Base-by-base conservation (phyloP, 2,797 vertebrate genomes). In the Peromyscus nudipes region DNA sequence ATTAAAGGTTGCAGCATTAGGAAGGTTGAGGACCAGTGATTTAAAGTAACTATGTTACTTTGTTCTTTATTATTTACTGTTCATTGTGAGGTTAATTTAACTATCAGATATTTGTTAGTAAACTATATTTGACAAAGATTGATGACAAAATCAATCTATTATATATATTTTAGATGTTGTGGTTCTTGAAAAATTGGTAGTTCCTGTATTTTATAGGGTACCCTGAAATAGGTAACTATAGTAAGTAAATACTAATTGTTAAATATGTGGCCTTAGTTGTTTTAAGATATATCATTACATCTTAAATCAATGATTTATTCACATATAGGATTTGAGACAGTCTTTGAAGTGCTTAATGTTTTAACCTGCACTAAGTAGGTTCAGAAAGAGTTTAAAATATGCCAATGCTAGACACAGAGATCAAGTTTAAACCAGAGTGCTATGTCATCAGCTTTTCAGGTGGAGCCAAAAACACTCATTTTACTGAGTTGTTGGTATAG, bases 151-250 rank as follows among this genome's bases (percentile, higher is more conserved):
- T 88, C 82, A 92, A 86, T 29, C 23, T 27, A 3, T 75, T 52
- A 57, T 91, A 34, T 88, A 19, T 92, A 88, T 88, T 93, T 93
- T 93, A 79, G 40, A 91, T 92, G 27, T 91, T 55, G 79, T 94
- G 29, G 27, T 92, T 95, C 16, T 96, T 96, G 34, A 79, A 87
- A 94, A 82, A 62, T 55, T 62, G 52, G 2, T 89, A 81, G 34
- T 79, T 92, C 91, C 37, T 95, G 3, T 94, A 84, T 95, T 71
- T 86, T 37, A 3, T 89, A 23, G 65, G 34, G 37, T 75, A 94
- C 17, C 29, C 43, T 31, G 40, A 49, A 31, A 65, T 67, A 87
- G 43, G 60, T 52, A 91, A 52, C 83, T 31, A 23, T 49, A 34
- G 17, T 84, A 67, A 95, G 43, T 89, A 79, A 81, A 55, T 27